Evolutionary conservation across 2,888 invertebrate species (phyloP).

Genomic region (Brachypalpus laphriformis): DNA sequence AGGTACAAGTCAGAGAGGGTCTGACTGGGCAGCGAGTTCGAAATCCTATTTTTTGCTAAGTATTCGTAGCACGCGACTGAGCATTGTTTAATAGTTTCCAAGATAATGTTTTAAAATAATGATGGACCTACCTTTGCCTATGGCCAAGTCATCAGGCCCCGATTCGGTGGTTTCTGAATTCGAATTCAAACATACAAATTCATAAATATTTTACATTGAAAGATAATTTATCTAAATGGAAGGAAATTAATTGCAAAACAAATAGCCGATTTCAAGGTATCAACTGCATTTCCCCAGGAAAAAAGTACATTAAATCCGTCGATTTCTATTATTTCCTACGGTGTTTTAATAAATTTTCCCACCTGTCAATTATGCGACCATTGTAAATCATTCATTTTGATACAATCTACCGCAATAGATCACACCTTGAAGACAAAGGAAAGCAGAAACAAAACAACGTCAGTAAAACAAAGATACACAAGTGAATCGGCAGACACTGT

Average conservation of each 20-base stretch:
- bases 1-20: too few relatives aligned
- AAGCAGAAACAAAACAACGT: conserved; percentile 20
- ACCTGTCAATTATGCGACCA: conserved; percentile 76
- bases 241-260: background rate
- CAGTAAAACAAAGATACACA: conserved; percentile 47
- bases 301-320: background rate
- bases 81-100: too few relatives aligned
- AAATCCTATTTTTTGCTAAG: too few relatives aligned
- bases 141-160: too few relatives aligned
- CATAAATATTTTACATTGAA: too few relatives aligned
- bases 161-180: too few relatives aligned
- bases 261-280: conserved; percentile 11
- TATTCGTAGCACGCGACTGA: too few relatives aligned
- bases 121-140: too few relatives aligned
- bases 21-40: too few relatives aligned
- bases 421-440: conserved; percentile 72
- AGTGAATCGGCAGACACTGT: conserved; percentile 41
- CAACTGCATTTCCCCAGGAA: conserved; percentile 23
- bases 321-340: conserved; percentile 45
- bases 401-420: conserved; percentile 75
- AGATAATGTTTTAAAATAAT: too few relatives aligned
- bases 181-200: too few relatives aligned
- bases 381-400: conserved; percentile 76
- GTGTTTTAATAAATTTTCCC: conserved; percentile 75
- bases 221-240: too few relatives aligned